Conservation (phyloP, 1,140 invertebrate species). For the Drosophila quadrilineata region DNA sequence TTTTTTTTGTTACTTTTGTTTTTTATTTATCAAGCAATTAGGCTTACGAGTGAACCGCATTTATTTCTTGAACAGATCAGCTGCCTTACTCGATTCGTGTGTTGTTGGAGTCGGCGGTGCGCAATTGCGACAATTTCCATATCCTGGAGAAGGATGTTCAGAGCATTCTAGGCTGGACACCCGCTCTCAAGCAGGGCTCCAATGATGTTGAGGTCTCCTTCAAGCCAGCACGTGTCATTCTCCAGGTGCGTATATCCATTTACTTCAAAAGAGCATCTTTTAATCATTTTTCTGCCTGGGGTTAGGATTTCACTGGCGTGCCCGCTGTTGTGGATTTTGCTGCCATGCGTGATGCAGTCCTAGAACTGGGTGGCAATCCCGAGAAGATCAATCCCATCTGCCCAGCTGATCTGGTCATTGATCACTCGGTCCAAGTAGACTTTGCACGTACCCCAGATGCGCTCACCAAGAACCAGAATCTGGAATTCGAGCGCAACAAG, state of each 20-base stretch:
- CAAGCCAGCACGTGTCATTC: conserved; percentile 96
- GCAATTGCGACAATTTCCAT: conserved; percentile 98
- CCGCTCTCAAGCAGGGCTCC: conserved; percentile 84
- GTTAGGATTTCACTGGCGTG: conserved; percentile 97
- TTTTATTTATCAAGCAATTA: neutral
- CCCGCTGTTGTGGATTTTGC: conserved; percentile 99
- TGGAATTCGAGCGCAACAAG: conserved; percentile 98
- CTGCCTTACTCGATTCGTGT: conserved; percentile 97
- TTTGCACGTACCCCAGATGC: conserved; percentile 94
- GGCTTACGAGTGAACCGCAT: neutral
- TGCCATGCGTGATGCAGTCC: conserved; percentile 98
- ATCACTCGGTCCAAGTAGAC: conserved; percentile 99
- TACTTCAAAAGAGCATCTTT: neutral
- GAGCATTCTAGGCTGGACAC: conserved; percentile 95
- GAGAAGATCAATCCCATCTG: conserved; percentile 98
- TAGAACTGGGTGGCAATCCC: conserved; percentile 92
- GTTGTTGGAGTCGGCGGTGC: conserved; percentile 95
- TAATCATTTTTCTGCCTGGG: neutral
- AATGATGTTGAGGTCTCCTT: conserved; percentile 96
- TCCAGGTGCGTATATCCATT: conserved; percentile 86
- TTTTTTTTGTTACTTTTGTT: too few species aligned
- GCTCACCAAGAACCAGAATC: conserved; percentile 94
- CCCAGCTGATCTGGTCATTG: conserved; percentile 98
- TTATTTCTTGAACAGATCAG: conserved; percentile 82
- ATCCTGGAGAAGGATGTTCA: conserved; percentile 92